phyloP scores from a whole-genome alignment of 2,797 vertebrate genomes.

The Lateolabrax maculatus region DNA sequence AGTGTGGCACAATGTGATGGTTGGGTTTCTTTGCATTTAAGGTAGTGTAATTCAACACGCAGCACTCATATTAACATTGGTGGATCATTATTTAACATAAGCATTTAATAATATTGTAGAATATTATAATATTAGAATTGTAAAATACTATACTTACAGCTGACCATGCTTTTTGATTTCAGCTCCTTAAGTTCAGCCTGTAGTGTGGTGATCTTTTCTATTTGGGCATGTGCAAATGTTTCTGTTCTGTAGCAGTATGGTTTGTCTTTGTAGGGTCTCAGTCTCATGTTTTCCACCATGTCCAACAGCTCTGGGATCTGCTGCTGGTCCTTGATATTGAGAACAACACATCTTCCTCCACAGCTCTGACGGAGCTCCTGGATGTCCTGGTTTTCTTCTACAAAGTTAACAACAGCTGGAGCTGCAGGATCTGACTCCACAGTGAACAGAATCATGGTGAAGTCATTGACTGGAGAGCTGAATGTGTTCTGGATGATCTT shows the following conservation, averaged over 20 bases:
- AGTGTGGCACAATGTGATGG: too few relatives aligned
- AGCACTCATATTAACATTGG: too few relatives aligned
- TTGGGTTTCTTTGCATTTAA: too few relatives aligned
- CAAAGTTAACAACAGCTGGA: conserved; percentile 6
- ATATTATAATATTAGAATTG: too few relatives aligned
- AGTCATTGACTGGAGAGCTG: conserved; percentile 37
- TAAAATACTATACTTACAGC: conserved; percentile 11
- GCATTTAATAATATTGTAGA: too few relatives aligned
- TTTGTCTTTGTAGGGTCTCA: fast-evolving
- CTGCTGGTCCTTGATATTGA: conserved; percentile 28
- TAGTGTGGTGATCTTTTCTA: fast-evolving
- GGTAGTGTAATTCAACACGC: too few relatives aligned
- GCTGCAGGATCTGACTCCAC: conserved; percentile 38
- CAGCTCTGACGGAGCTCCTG: conserved; percentile 30
- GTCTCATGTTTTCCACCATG: background rate
- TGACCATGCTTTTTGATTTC: fast-evolving
- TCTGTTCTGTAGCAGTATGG: background rate
- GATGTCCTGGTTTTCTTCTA: background rate
- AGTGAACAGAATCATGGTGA: conserved; percentile 58
- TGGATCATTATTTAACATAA: too few relatives aligned
- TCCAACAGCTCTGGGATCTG: conserved; percentile 32
- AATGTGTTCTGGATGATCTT: conserved; percentile 55
- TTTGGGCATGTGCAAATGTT: background rate
- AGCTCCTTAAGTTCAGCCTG: background rate
- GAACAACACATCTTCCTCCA: conserved; percentile 12